phyloP scores from a whole-genome alignment of 1,140 invertebrate species.

The Drosophila erecta region DNA sequence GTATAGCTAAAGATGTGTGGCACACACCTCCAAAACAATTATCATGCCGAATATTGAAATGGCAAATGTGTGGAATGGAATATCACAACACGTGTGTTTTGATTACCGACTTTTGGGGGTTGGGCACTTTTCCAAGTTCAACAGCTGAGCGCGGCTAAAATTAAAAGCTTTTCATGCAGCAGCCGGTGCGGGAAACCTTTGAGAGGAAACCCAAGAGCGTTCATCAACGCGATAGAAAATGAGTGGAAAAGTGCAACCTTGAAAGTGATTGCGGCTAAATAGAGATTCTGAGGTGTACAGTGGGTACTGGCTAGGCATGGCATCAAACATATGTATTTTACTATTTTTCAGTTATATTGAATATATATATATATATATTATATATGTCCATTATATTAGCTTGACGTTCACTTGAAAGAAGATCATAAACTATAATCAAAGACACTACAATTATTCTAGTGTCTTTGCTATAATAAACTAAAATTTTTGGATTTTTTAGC shows the following conservation, averaged over 20 bases:
- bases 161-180: constrained; percentile 52
- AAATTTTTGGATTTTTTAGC: too few species aligned
- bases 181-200: constrained; percentile 25
- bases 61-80: constrained; percentile 1
- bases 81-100: constrained; percentile 28
- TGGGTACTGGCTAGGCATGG: background rate
- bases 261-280: constrained; percentile 39
- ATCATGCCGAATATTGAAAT: constrained; percentile 26
- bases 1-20: constrained; percentile 12
- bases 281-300: constrained; percentile 1
- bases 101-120: background rate
- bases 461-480: too few species aligned
- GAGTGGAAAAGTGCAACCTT: constrained; percentile 36
- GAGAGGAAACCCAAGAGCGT: constrained; percentile 24
- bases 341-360: too few species aligned
- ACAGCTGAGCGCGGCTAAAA: constrained; percentile 46
- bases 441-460: too few species aligned
- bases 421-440: too few species aligned
- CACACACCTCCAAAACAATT: constrained; percentile 64
- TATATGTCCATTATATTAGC: too few species aligned
- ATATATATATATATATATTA: too few species aligned
- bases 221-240: constrained; percentile 27
- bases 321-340: too few species aligned
- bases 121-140: constrained; percentile 48
- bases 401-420: too few species aligned